These are phyloP conservation scores for Sipha flava DNA, from an alignment of 1,140 invertebrate genomes.

Conservation along the genomic window DNA sequence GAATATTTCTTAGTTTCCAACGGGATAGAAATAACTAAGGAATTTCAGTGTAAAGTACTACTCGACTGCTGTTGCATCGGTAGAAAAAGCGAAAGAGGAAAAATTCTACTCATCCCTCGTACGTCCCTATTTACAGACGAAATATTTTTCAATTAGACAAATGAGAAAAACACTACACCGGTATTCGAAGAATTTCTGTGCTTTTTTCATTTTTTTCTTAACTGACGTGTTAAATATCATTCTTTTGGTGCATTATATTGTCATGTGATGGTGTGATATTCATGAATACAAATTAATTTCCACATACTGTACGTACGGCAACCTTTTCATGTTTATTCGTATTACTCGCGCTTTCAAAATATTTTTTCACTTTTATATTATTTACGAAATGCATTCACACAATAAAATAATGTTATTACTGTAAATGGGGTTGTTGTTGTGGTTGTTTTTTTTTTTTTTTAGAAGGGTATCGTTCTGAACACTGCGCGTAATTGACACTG, in stretches of 20 bases:
- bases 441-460: too few species aligned
- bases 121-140: background rate
- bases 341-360: background rate
- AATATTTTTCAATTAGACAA: conserved; percentile 22
- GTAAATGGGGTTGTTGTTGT: background rate
- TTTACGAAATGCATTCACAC: background rate
- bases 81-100: too few species aligned
- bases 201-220: background rate
- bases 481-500: too few species aligned
- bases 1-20: background rate
- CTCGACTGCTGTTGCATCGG: background rate
- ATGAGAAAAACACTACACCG: background rate
- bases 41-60: background rate
- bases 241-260: background rate
- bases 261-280: background rate
- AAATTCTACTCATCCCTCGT: background rate
- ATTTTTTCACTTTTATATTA: background rate
- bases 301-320: background rate
- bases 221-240: background rate
- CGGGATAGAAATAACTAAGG: background rate
- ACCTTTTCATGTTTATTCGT: background rate
- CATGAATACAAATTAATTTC: background rate
- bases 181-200: background rate
- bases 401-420: background rate
- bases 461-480: too few species aligned